Evolutionary conservation across 2,797 vertebrate species (phyloP).

Genomic region (Limosa lapponica): DNA sequence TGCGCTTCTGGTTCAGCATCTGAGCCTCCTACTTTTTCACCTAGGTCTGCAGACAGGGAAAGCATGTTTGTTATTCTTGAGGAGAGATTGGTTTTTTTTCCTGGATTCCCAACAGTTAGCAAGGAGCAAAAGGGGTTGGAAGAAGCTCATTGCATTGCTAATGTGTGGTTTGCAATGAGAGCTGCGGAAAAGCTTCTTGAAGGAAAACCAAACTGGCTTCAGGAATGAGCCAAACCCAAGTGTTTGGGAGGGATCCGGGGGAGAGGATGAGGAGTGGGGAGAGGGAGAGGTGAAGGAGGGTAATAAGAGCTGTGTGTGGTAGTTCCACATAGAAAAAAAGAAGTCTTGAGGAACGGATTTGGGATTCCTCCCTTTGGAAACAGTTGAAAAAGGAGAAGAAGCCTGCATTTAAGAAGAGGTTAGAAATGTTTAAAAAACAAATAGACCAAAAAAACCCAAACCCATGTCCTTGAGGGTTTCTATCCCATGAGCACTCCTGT

Average conservation of each 20-base stretch:
- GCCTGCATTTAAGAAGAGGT: conserved; percentile 23
- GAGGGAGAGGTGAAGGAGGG: conserved; percentile 5
- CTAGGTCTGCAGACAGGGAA: neutral
- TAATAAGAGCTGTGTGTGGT: conserved; percentile 65
- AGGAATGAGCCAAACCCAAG: conserved; percentile 58
- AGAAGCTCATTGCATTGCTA: conserved; percentile 53
- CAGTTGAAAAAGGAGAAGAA: neutral
- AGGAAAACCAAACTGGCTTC: conserved; percentile 32
- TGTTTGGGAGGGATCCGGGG: conserved; percentile 19
- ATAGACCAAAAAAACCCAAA: neutral
- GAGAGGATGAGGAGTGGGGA: conserved; percentile 6
- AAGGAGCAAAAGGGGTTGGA: neutral
- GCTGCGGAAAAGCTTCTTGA: conserved; percentile 31
- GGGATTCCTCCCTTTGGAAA: conserved; percentile 50
- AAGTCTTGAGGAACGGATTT: neutral
- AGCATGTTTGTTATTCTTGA: neutral
- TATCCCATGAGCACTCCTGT: neutral
- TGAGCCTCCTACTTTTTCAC: neutral
- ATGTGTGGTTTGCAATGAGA: conserved; percentile 63
- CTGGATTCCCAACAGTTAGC: neutral
- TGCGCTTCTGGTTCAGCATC: neutral
- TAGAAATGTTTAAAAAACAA: conserved; percentile 42
- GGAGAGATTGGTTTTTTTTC: neutral
- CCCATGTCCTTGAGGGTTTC: neutral
- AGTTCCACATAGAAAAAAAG: conserved; percentile 16